Evolutionary conservation across 2,113 vertebrate species (phyloP).

Genomic region (Pygathrix nemaeus): DNA sequence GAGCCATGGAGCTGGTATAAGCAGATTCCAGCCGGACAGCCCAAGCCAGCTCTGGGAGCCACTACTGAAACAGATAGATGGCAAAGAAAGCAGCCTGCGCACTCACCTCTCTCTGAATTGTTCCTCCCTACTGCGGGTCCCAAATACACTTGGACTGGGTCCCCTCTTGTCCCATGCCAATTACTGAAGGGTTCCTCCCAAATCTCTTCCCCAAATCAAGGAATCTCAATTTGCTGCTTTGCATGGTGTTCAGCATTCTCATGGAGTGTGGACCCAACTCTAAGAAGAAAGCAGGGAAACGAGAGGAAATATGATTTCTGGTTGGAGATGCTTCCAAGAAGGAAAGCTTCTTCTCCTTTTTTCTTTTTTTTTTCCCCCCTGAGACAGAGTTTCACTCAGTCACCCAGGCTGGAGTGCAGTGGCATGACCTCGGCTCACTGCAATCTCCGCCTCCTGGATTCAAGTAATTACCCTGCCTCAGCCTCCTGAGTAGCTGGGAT

Average conservation of each 20-base stretch:
- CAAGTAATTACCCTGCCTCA: too few relatives aligned
- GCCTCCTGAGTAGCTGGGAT: too few relatives aligned
- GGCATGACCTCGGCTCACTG: too few relatives aligned
- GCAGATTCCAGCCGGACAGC: conserved; percentile 67
- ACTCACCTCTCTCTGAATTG: conserved; percentile 18
- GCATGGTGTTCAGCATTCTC: background rate
- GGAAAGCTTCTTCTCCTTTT: background rate
- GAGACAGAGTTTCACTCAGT: too few relatives aligned
- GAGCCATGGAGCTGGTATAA: conserved; percentile 15
- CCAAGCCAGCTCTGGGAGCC: conserved; percentile 53
- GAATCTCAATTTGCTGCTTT: background rate
- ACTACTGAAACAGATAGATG: conserved; percentile 35
- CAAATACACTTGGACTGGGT: background rate
- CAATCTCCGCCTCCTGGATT: too few relatives aligned
- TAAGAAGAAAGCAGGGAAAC: background rate
- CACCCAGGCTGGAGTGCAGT: too few relatives aligned
- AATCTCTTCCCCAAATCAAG: conserved; percentile 38
- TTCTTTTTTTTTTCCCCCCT: too few relatives aligned
- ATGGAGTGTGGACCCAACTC: background rate
- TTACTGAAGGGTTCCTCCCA: conserved; percentile 16
- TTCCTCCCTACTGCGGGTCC: background rate
- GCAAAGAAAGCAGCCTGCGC: conserved; percentile 8
- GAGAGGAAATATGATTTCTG: background rate
- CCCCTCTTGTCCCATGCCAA: background rate
- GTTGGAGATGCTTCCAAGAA: background rate